Percentiles rank a stretch among this genome's conserved stretches.
Evolutionary conservation across 1,140 invertebrate species (phyloP).

Genomic region (Drosophila ambigua): DNA sequence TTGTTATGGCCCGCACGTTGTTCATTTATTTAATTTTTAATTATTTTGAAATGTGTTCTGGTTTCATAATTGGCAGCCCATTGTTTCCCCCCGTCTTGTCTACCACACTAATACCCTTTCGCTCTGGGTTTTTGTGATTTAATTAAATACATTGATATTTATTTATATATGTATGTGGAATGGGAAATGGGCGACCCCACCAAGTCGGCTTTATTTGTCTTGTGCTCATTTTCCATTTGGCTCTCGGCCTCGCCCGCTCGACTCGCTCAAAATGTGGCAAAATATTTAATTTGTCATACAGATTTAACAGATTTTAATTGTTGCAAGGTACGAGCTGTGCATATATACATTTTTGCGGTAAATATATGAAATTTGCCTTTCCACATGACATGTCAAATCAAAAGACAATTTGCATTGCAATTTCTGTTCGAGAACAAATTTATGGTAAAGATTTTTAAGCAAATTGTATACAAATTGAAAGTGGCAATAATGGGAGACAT

Average conservation of each 20-base stretch:
- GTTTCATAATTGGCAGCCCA: conserved; percentile 68
- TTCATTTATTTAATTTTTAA: conserved; percentile 72
- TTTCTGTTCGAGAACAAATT: too few relatives aligned
- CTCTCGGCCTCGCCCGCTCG: conserved; percentile 48
- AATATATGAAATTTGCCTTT: too few relatives aligned
- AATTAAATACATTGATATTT: conserved; percentile 62
- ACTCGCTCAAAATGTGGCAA: conserved; percentile 54
- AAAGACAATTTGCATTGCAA: too few relatives aligned
- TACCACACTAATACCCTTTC: not conserved
- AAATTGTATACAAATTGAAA: conserved; percentile 16
- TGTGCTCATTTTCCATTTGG: conserved; percentile 58
- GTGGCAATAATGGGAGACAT: too few relatives aligned
- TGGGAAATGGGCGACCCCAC: conserved; percentile 4
- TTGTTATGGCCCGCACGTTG: conserved; percentile 46
- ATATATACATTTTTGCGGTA: too few relatives aligned
- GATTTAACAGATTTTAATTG: conserved; percentile 46
- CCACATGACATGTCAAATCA: too few relatives aligned
- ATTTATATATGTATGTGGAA: not conserved
- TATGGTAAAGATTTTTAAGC: conserved; percentile 7
- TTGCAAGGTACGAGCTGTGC: conserved; percentile 5
- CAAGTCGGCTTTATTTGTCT: conserved; percentile 27
- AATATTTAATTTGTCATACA: conserved; percentile 52
- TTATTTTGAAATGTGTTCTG: conserved; percentile 71
- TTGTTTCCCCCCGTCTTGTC: conserved; percentile 36
- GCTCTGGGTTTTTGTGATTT: conserved; percentile 53